Conservation (phyloP, 2,888 invertebrate species). For the Leucophenga montana region DNA sequence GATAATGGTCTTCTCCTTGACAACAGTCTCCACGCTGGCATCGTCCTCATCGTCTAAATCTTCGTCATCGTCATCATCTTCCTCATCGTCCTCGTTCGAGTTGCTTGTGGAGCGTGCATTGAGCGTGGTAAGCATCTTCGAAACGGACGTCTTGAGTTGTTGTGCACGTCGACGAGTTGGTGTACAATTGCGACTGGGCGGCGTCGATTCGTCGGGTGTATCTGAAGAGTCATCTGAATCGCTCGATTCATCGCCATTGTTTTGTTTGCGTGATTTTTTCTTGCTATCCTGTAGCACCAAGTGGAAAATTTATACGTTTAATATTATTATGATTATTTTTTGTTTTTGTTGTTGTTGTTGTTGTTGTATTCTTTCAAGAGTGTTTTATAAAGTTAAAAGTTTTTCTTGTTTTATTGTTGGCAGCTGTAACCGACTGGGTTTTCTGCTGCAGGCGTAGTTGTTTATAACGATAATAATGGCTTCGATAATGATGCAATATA, state of each 20-base stretch:
- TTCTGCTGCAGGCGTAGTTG: not conserved
- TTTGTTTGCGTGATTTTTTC: not conserved
- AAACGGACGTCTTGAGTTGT: constrained; percentile 53
- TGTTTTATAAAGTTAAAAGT: not conserved
- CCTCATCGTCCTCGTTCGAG: constrained; percentile 65
- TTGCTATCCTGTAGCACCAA: not conserved
- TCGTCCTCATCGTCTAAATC: constrained; percentile 45
- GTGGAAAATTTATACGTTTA: not conserved
- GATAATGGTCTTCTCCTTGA: constrained; percentile 40
- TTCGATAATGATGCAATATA: not conserved
- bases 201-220: constrained; percentile 65
- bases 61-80: constrained; percentile 59
- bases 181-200: constrained; percentile 47
- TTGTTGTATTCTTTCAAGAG: not conserved
- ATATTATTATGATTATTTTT: not conserved
- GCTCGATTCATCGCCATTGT: constrained; percentile 60
- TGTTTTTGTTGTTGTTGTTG: not conserved
- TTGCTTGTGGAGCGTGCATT: constrained; percentile 66
- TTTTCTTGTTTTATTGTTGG: not conserved
- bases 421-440: not conserved
- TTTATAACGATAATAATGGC: not conserved
- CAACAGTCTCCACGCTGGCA: constrained; percentile 31
- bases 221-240: constrained; percentile 71
- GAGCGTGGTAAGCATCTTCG: constrained; percentile 58
- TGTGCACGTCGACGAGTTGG: constrained; percentile 45